Percentiles rank a stretch among this genome's conserved stretches.
Conservation (phyloP, 53 echinoderm and acorn worm species). For the Stichopus horrens region DNA sequence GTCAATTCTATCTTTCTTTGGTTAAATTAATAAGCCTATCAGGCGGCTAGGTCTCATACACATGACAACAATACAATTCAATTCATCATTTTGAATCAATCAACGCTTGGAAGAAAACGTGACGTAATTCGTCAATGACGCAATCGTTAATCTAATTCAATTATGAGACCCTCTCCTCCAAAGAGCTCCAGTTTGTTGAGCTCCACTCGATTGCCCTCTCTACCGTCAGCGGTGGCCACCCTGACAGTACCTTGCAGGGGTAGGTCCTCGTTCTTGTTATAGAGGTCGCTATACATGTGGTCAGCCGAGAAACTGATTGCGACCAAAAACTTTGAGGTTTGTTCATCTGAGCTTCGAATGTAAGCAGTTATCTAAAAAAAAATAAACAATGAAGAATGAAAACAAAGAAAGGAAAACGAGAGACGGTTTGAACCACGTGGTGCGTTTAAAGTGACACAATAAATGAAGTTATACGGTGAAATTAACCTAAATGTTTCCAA, state of each 20-base stretch:
- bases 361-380: conserved; percentile 60
- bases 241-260: conserved; percentile 74
- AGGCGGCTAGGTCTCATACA: too few species aligned
- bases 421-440: neutral
- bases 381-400: neutral
- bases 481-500: neutral
- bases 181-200: conserved; percentile 71
- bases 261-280: conserved; percentile 39
- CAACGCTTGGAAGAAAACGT: too few species aligned
- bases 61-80: too few species aligned
- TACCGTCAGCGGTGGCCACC: conserved; percentile 48
- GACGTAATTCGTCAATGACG: too few species aligned
- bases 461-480: neutral
- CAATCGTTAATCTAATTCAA: conserved; percentile 51
- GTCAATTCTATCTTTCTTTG: too few species aligned
- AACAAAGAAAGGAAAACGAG: neutral
- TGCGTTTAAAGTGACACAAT: neutral
- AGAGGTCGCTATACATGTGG: conserved; percentile 64
- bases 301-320: conserved; percentile 73
- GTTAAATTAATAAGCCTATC: too few species aligned
- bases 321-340: conserved; percentile 59
- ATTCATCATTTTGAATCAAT: too few species aligned
- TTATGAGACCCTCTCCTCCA: conserved; percentile 75
- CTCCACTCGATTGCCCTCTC: conserved; percentile 67
- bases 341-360: conserved; percentile 62